A percentile compares a stretch with the other conserved stretches of the same genome.
Conservation (phyloP, 2,113 vertebrate species). For the Mirza zaza region DNA sequence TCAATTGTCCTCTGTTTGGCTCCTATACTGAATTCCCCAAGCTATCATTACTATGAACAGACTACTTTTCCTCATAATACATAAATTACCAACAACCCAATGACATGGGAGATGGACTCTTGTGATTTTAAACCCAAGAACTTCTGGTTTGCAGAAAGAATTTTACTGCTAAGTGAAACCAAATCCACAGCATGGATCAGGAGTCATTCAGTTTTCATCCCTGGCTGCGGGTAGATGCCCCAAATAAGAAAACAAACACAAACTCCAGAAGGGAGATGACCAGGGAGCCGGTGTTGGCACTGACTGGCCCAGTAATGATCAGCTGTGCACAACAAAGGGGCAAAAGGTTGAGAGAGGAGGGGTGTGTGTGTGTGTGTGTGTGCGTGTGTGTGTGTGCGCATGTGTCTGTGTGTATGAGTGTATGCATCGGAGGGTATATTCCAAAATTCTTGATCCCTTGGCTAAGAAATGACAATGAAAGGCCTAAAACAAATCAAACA, state of each 20-base stretch:
- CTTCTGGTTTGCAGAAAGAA: constrained; percentile 63
- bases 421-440: background rate
- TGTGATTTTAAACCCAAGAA: constrained; percentile 66
- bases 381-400: background rate
- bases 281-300: background rate
- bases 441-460: background rate
- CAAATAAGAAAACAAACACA: background rate
- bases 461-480: background rate
- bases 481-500: background rate
- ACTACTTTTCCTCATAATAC: constrained; percentile 60
- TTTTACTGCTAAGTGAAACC: constrained; percentile 67
- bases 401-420: too few relatives aligned
- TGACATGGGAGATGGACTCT: constrained; percentile 17
- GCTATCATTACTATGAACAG: constrained; percentile 64
- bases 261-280: background rate
- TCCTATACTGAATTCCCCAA: constrained; percentile 37
- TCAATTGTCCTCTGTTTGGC: constrained; percentile 62
- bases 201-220: constrained; percentile 7
- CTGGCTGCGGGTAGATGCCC: background rate
- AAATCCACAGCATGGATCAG: background rate
- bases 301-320: background rate
- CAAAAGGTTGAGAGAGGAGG: too few relatives aligned
- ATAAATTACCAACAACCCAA: constrained; percentile 75
- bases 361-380: background rate
- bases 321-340: background rate